Base-by-base conservation (phyloP, 2,888 invertebrate species). In the Pyrocoelia pectoralis region DNA sequence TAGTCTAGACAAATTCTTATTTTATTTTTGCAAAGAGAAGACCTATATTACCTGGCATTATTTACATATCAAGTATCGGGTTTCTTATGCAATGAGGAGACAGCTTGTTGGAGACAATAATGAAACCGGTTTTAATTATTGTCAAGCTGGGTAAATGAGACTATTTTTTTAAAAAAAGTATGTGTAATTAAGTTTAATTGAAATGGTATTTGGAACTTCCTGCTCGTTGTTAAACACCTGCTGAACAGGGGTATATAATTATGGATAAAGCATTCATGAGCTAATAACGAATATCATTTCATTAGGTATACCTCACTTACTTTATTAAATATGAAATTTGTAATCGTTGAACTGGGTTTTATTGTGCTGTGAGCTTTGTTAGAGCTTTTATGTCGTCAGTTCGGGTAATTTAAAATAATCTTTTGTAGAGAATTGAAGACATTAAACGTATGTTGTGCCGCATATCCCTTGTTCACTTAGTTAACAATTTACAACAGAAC, bases 1-100 rank as follows among this genome's bases (percentile, higher is more conserved):
- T 19, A 52, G 62, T 62, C 62, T 62, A 62, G 62, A 62, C 62
- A 62, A 62, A 49, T 56, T 62, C 57, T 62, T 62, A 57, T 62
- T 62, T 62, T 62, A 56, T 57, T 62, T 62, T 56, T 62, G 56
- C 57, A 57, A 62, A 62, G 57, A 43, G 62, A 62, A 62, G 62
- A 62, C 62, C 62, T 62, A 62, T 52, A 62, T 62, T 62, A 57
- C 62, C 62, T 62, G 62, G 62, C 62, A 62, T 62, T 62, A 62
- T 62, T 56, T 62, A 62, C 62, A 56, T 62, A 62, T 62, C 62
- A 62, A 62, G 62, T 62, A 62, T 62, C 52, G 38, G 52, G 62
- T 62, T 62, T 53, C 62, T 52, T 62, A 61, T 56, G 57, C 46
- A 62, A 51, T 53, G 53, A 62, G 29, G 53, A 62, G 62, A 57